Evolutionary conservation across 2,113 vertebrate species (phyloP).

Genomic region (Chauna torquata): DNA sequence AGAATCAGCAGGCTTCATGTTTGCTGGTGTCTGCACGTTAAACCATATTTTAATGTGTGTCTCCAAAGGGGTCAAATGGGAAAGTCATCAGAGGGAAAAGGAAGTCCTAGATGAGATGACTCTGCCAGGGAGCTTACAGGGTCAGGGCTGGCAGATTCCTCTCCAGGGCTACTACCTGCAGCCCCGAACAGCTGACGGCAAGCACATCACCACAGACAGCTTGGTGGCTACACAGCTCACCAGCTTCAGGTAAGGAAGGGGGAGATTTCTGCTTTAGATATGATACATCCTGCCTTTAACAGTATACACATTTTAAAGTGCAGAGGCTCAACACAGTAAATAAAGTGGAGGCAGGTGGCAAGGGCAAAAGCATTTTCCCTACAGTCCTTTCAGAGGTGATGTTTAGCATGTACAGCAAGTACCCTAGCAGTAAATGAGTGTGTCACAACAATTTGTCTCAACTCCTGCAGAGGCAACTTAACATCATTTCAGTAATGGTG

Average conservation of each 20-base stretch:
- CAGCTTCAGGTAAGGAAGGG: neutral
- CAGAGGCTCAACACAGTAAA: neutral
- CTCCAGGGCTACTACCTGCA: neutral
- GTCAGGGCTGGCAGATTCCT: neutral
- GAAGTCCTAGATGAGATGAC: neutral
- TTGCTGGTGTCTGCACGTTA: neutral
- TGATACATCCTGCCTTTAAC: neutral
- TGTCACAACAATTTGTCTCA: conserved; percentile 1
- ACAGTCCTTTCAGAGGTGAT: neutral
- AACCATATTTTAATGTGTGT: neutral
- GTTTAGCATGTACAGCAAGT: neutral
- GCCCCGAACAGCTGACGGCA: neutral
- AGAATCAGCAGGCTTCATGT: neutral
- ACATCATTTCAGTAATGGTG: neutral
- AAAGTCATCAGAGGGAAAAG: neutral
- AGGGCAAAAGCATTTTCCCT: neutral
- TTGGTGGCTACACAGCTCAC: neutral
- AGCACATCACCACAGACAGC: neutral
- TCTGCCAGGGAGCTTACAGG: neutral
- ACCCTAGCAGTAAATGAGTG: neutral
- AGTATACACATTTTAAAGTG: neutral
- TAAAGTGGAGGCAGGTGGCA: neutral
- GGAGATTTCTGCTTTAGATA: neutral
- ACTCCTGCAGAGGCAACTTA: neutral
- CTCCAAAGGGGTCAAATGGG: neutral